These are phyloP conservation scores for Alfaro cultratus DNA, from an alignment of 2,797 vertebrate genomes.

Conservation along the genomic window DNA sequence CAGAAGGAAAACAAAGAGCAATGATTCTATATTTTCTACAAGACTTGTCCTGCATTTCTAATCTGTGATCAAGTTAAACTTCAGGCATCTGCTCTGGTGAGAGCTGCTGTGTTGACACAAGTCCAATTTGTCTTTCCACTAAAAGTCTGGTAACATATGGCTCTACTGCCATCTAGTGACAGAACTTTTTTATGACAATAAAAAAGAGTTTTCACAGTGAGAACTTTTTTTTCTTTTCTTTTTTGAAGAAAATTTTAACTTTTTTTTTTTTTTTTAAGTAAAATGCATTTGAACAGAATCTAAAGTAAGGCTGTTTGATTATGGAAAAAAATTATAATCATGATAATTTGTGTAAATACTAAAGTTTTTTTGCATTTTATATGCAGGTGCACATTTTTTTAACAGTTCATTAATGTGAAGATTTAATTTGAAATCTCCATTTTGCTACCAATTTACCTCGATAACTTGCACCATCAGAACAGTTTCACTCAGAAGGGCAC, in stretches of 20 bases:
- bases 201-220: background rate
- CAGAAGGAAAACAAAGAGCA: background rate
- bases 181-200: background rate
- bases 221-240: background rate
- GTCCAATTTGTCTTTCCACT: background rate
- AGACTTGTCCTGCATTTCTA: background rate
- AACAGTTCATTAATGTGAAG: background rate
- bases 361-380: background rate
- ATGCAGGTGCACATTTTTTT: background rate
- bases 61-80: background rate
- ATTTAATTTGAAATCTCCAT: background rate
- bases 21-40: background rate
- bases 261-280: background rate
- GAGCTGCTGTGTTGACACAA: background rate
- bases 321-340: background rate
- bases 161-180: constrained; percentile 13
- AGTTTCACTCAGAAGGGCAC: background rate
- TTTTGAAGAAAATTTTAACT: too few species aligned
- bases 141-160: background rate
- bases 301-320: background rate
- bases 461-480: background rate
- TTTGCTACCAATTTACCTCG: background rate
- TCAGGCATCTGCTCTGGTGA: constrained; percentile 2
- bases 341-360: background rate
- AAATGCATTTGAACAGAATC: background rate